A percentile compares a stretch with the other conserved stretches of the same genome.
These are phyloP conservation scores for Morbakka virulenta DNA, from an alignment of 30 jellyfish, hydroid and myxozoan genomes.

Conservation along the genomic window DNA sequence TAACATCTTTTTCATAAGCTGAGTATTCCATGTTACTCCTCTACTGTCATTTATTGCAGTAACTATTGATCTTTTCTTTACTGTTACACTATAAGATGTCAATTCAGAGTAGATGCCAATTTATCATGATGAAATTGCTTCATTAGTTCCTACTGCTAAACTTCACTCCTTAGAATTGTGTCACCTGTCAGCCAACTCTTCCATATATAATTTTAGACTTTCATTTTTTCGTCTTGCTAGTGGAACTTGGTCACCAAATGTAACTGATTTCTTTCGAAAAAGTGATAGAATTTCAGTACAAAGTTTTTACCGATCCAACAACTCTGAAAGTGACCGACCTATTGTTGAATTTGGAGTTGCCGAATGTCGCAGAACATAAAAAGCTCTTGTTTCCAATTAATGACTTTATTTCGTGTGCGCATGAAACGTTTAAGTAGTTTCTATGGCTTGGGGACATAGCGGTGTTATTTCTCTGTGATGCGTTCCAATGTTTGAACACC, in stretches of 20 bases:
- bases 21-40: neutral
- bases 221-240: neutral
- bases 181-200: neutral
- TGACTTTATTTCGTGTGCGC: constrained; percentile 29
- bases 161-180: neutral
- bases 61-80: neutral
- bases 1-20: neutral
- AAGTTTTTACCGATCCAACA: neutral
- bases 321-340: neutral
- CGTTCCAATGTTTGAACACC: neutral
- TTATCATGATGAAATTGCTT: too few relatives aligned
- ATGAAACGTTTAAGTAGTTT: neutral
- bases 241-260: neutral
- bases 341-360: neutral
- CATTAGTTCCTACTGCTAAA: neutral
- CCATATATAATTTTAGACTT: neutral
- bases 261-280: neutral
- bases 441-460: constrained; percentile 7
- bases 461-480: neutral
- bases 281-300: neutral
- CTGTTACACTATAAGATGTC: neutral
- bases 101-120: neutral
- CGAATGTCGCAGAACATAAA: neutral
- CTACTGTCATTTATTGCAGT: neutral
- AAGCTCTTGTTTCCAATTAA: constrained; percentile 12